Evolutionary conservation across 2,113 vertebrate genomes (phyloP).

Genomic region (Typhlomys cinereus): DNA sequence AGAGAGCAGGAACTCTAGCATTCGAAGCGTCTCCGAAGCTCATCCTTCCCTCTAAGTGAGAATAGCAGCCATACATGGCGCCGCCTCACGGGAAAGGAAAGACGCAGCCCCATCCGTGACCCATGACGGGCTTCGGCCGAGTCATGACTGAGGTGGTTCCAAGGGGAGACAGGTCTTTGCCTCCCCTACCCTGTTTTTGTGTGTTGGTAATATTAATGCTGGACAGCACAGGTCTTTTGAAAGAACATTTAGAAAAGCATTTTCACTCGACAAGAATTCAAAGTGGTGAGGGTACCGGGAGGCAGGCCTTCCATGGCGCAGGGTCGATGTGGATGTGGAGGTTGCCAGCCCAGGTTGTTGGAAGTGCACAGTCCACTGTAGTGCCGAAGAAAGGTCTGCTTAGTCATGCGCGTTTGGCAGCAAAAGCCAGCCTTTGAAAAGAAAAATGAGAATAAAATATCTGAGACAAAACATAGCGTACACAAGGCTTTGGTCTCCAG

Average conservation of each 20-base stretch:
- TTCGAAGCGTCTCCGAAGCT: not conserved
- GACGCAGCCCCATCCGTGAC: not conserved
- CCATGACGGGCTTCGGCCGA: not conserved
- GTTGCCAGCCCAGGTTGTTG: not conserved
- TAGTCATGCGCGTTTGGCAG: not conserved
- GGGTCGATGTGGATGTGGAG: too few species aligned
- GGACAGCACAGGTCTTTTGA: not conserved
- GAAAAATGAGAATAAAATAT: conserved; percentile 5
- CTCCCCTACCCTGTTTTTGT: not conserved
- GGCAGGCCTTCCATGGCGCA: not conserved
- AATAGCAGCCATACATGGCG: not conserved
- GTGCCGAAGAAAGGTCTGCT: not conserved
- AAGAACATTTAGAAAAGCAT: not conserved
- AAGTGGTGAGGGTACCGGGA: not conserved
- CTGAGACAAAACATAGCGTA: not conserved
- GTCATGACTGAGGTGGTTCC: not conserved
- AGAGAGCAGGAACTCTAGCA: not conserved
- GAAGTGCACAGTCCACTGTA: not conserved
- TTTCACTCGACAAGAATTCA: not conserved
- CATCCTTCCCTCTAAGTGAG: not conserved
- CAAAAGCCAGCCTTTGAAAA: conserved; percentile 13
- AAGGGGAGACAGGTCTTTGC: not conserved
- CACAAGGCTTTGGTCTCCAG: too few species aligned
- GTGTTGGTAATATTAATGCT: not conserved
- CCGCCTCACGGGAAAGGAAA: not conserved